These are phyloP conservation scores for Ephialtes manifestator DNA, from an alignment of 2,888 invertebrate genomes.

Conservation along the genomic window DNA sequence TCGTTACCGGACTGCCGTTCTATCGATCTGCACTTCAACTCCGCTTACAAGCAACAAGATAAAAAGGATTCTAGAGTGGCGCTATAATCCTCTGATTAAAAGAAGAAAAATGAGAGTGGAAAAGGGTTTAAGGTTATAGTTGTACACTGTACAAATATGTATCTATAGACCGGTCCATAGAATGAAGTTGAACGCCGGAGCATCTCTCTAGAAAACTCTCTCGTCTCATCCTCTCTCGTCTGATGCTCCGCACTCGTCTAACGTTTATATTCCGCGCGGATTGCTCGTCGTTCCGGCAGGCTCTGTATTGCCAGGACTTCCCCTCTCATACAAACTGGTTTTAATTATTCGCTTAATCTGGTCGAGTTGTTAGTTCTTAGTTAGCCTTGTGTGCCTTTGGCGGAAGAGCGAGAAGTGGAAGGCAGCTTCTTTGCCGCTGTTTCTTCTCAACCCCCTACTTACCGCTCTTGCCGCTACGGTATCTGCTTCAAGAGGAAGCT, in stretches of 20 bases:
- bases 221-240: constrained; percentile 11
- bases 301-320: constrained; percentile 33
- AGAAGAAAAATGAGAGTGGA: constrained; percentile 1
- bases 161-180: constrained; percentile 15
- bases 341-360: constrained; percentile 74
- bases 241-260: not conserved
- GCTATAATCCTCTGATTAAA: constrained; percentile 36
- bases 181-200: constrained; percentile 42
- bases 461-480: not conserved
- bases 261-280: constrained; percentile 27
- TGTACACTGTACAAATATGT: constrained; percentile 22
- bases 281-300: constrained; percentile 37
- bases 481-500: not conserved
- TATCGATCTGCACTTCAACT: not conserved
- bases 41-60: not conserved
- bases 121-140: constrained; percentile 14
- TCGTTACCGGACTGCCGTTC: constrained; percentile 24
- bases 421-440: constrained; percentile 41
- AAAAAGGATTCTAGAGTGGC: constrained; percentile 4
- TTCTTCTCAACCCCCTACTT: constrained; percentile 38
- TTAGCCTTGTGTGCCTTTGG: constrained; percentile 57
- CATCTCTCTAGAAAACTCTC: constrained; percentile 22
- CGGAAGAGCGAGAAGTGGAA: constrained; percentile 24
- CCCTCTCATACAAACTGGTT: constrained; percentile 69
- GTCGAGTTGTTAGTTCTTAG: constrained; percentile 69